Evolutionary conservation across 2,888 invertebrate genomes (phyloP), one percentile per base, ranked within the genome.

Genomic region (Agrotis ipsilon): DNA sequence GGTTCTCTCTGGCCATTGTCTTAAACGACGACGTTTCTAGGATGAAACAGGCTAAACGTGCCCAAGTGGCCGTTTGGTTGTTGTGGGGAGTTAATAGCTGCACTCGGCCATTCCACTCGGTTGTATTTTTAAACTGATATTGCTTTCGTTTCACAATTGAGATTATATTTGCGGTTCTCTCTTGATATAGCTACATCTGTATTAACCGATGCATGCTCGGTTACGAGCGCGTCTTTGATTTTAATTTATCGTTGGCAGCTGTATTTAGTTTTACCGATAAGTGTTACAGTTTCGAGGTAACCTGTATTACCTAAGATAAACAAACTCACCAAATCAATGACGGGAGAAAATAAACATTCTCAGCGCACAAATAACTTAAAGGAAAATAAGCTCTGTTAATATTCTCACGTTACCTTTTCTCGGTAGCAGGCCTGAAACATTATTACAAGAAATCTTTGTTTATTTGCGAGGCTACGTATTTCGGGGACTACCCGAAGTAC

Each of bases 1-100:
- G 92, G 88, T 92, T 93, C 90, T 90, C 91, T 90, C 88, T 86
- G 82, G 83, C 84, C 87, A 92, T 94, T 94, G 94, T 95, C 92
- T 94, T 91, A 90, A 93, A 90, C 90, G 89, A 87, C 86, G 61
- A 73, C 77, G 86, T 85, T 87, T 88, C 86, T 88, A 86, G 85
- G 85, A 87, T 88, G 86, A 84, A 91, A 88, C 88, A 84, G 84
- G 89, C 88, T 88, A 89, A 89, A 92, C 95, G 95, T 95, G 95
- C 92, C 87, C 90, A 92, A 95, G 95, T 93, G 91, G 88, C 87
- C 80, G 84, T 86, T 82, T 81, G 78, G 86, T 72, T 83, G 67
- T 71, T 86, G 66, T 81, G 69, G 75, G 68, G 78, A 86, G 85
- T 85, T 89, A 90, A 89, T 89, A 88, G 87, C 84, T 74, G 79